Base-by-base conservation (phyloP, 2,113 vertebrate genomes). In the Polypterus senegalus region DNA sequence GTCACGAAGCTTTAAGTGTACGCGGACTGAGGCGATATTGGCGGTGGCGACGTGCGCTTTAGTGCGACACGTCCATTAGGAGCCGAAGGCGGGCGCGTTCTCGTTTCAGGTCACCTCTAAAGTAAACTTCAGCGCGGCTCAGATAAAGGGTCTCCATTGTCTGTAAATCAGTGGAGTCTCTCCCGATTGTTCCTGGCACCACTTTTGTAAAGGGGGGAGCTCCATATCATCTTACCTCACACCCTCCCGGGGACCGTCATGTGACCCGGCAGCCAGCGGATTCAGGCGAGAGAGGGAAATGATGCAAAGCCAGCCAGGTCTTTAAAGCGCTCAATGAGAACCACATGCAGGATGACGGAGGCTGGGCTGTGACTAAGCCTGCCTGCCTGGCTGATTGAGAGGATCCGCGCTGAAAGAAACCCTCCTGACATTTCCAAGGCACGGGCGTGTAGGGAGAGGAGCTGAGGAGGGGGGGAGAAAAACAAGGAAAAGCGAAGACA, bases 351-450 rank as follows among this genome's bases (percentile, higher is more conserved):
- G 71, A 76, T 71, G 71, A 71, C 59, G 71, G 70, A 75, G 68
- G 71, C 57, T 67, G 65, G 68, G 67, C 69, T 67, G 73, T 78
- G 71, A 73, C 74, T 76, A 63, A 80, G 68, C 70, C 74, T 60
- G 68, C 70, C 74, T 60, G 66, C 64, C 60, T 64, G 60, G 72
- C 62, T 66, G 60, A 57, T 55, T 61, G 61, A 56, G 60, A 65
- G 59, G 48, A 67, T 48, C 65, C 73, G 65, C 68, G 57, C 72
- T 63, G 71, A 70, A 73, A 68, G 54, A 60, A 76, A 66, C 75
- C 47, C 54, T 67, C 61, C 81, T 85, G 80, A 83, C 81, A 81
- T 79, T 88, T 87, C 82, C 79, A 77, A 69, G 82, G 75, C 77
- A 61, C 27, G 27, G 27, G 27, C 27, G 59, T 54, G 75, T 60